Evolutionary conservation across 2,797 vertebrate species (phyloP).

Genomic region (Botia kubotai): DNA sequence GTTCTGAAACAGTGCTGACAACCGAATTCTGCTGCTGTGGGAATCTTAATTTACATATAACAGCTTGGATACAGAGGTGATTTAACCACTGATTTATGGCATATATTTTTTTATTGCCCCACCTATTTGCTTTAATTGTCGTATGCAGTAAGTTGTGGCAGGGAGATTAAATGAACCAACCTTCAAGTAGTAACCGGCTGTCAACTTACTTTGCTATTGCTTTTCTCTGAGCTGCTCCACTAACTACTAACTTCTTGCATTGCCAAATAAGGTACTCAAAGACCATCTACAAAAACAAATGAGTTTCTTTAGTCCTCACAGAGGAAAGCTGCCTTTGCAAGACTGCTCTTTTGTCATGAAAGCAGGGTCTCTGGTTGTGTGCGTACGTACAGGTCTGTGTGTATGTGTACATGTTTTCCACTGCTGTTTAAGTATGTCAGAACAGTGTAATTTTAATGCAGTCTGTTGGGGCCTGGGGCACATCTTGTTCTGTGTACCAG

Average conservation of each 20-base stretch:
- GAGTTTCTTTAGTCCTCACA: conserved; percentile 5
- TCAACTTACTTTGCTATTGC: conserved; percentile 43
- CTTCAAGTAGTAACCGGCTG: conserved; percentile 28
- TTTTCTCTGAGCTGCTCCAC: conserved; percentile 28
- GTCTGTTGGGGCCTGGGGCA: conserved; percentile 58
- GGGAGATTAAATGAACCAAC: conserved; percentile 8
- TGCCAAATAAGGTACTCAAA: conserved; percentile 42
- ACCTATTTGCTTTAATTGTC: background rate
- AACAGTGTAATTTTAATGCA: conserved; percentile 55
- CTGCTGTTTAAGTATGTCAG: conserved; percentile 59
- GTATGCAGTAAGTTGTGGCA: background rate
- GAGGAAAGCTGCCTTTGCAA: background rate
- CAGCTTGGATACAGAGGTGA: background rate
- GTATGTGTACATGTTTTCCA: conserved; percentile 26
- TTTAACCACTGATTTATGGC: background rate
- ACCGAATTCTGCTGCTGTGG: too few species aligned
- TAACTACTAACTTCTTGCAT: conserved; percentile 9
- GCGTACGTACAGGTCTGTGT: conserved; percentile 16
- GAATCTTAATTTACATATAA: too few species aligned
- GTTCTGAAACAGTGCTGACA: too few species aligned
- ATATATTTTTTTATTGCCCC: background rate
- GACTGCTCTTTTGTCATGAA: conserved; percentile 27
- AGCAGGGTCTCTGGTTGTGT: conserved; percentile 11
- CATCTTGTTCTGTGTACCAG: conserved; percentile 61
- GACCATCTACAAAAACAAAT: conserved; percentile 25